Percentiles rank a stretch among this genome's conserved stretches.
Conservation (phyloP, 2,888 invertebrate genomes). For the Pteria penguin region DNA sequence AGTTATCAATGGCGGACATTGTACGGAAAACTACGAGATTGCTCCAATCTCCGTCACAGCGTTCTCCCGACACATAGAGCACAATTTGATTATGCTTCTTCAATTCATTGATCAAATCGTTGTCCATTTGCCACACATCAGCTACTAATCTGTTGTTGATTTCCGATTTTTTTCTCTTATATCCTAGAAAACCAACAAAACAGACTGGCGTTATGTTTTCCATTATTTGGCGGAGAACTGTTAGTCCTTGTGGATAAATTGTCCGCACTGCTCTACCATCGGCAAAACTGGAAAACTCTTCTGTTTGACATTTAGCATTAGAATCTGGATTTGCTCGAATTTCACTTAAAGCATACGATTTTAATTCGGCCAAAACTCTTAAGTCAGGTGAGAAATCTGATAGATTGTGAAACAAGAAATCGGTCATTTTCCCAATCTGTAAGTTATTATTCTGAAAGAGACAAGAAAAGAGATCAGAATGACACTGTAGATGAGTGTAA, state of each 20-base stretch:
- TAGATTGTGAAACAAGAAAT: too few species aligned
- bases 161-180: background rate
- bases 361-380: too few species aligned
- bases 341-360: too few species aligned
- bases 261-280: conserved; percentile 4
- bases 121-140: background rate
- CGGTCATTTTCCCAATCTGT: too few species aligned
- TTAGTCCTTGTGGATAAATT: background rate
- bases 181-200: conserved; percentile 21
- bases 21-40: conserved; percentile 2
- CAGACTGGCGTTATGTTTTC: background rate
- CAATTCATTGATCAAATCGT: background rate
- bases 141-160: background rate
- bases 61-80: conserved; percentile 2
- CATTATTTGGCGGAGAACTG: background rate
- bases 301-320: too few species aligned
- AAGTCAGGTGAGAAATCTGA: too few species aligned
- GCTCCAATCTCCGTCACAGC: conserved; percentile 2
- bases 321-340: too few species aligned
- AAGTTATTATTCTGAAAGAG: too few species aligned
- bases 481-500: too few species aligned
- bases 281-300: background rate
- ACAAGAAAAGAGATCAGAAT: too few species aligned
- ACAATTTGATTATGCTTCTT: background rate
- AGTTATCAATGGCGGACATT: background rate